Conservation (phyloP, 2,797 vertebrate species). For the Sciurus vulgaris region DNA sequence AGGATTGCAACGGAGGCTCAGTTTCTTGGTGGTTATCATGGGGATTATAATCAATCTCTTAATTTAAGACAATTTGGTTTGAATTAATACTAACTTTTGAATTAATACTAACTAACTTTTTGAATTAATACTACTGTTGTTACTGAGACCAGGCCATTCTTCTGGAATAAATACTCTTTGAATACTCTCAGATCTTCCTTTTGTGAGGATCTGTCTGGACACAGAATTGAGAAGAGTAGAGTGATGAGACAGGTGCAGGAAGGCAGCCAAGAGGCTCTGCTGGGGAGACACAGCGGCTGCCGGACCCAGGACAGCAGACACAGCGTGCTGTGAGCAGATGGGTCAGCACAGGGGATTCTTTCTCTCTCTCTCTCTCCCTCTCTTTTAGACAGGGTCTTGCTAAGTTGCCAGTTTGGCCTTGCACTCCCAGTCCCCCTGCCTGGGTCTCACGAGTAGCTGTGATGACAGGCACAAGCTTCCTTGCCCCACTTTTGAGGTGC, state of each 20-base stretch:
- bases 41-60: background rate
- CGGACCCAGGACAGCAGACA: background rate
- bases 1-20: background rate
- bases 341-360: background rate
- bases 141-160: too few species aligned
- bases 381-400: background rate
- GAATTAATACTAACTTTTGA: slow-evolving; percentile 21
- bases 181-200: background rate
- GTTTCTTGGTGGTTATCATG: background rate
- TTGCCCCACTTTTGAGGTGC: background rate
- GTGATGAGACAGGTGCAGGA: background rate
- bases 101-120: too few species aligned
- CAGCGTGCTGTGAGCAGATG: background rate
- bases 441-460: background rate
- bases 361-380: too few species aligned
- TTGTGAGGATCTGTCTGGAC: background rate
- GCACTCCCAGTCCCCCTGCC: background rate
- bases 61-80: slow-evolving; percentile 39
- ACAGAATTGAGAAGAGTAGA: background rate
- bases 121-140: too few species aligned
- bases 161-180: too few species aligned
- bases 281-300: background rate
- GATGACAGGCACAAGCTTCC: background rate
- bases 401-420: background rate
- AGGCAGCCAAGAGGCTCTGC: background rate